These are phyloP conservation scores for Drosophila engyochracea DNA, from an alignment of 2,888 invertebrate genomes.

Conservation along the genomic window DNA sequence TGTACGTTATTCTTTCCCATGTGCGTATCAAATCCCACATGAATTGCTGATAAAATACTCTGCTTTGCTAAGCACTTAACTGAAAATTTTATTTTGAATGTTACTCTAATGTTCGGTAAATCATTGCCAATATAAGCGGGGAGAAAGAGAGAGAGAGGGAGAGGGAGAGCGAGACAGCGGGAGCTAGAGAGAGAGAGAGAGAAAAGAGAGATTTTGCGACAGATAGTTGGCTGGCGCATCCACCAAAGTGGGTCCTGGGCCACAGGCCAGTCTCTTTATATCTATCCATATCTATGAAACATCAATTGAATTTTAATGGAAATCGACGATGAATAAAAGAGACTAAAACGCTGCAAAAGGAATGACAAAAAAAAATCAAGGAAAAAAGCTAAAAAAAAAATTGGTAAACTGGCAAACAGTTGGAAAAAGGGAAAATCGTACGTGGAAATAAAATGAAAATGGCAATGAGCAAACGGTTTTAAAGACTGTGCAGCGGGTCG, in stretches of 20 bases:
- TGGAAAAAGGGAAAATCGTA: constrained; percentile 69
- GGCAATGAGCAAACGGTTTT: constrained; percentile 71
- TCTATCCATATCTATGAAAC: constrained; percentile 55
- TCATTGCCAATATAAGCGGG: constrained; percentile 53
- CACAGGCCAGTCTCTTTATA: constrained; percentile 10
- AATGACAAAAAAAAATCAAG: constrained; percentile 32
- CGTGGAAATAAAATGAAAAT: constrained; percentile 74
- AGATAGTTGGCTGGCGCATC: constrained; percentile 71
- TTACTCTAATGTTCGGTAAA: constrained; percentile 78
- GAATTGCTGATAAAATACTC: constrained; percentile 76
- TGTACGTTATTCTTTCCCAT: constrained; percentile 21
- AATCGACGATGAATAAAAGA: constrained; percentile 82
- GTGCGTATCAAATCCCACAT: constrained; percentile 67
- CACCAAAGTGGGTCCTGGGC: constrained; percentile 47
- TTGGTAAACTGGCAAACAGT: constrained; percentile 60
- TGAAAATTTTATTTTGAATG: constrained; percentile 79
- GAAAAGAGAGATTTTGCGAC: constrained; percentile 33
- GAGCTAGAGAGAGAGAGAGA: constrained; percentile 10
- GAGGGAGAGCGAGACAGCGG: neutral
- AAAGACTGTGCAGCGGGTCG: constrained; percentile 61
- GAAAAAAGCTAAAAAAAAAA: constrained; percentile 16
- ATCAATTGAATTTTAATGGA: constrained; percentile 82
- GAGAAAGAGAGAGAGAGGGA: constrained; percentile 30
- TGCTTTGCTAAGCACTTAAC: constrained; percentile 82
- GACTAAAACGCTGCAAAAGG: constrained; percentile 76